Evolutionary conservation across 1,140 invertebrate genomes (phyloP), one percentile per base, ranked within the genome.

Genomic region (Odontomachus brunneus): DNA sequence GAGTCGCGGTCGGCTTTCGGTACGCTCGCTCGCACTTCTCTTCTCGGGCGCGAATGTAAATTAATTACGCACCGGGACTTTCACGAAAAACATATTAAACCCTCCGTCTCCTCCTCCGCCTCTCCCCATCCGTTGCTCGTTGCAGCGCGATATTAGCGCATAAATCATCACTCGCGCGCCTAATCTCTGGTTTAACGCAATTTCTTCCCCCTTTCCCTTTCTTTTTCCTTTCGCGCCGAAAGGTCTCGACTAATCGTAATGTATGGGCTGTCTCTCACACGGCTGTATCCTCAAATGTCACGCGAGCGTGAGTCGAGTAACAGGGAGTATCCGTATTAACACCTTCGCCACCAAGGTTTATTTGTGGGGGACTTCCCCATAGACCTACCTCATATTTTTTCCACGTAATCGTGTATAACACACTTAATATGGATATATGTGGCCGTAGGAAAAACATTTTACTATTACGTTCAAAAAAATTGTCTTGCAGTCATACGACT

Each of bases 31-130:
- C 73, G 67, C 75, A 71, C 75, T 71, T 80, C 75, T 80, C 57
- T 84, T 62, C 72, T 48, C 73, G 44, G 53, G 85, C 89, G 88
- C 76, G 85, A 91, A 92, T 92, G 89, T 91, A 91, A 91, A 92
- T 91, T 91, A 92, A 92, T 92, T 92, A 90, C 88, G 85, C 84
- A 57, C 78, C 78, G 59, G 78, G 59, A 75, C 82, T 89, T 89
- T 90, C 66, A 87, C 74, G 89, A 91, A 91, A 91, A 91, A 90
- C 89, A 91, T 91, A 89, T 90, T 91, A 90, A 86, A 80, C 88
- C 78, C 60, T 60, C 44, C 72, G 3, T 7, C 0, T 44, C 9
- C 29, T 33, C 59, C 62, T 49, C 38, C 38, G 3, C 38, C 9
- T 44, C 9, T 44, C 38, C 38, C 38, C 9, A 44, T 62, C 80